Percentiles rank a stretch among this genome's conserved stretches.
phyloP scores from a whole-genome alignment of 1,140 invertebrate species.

The Drosophila ficusphila region DNA sequence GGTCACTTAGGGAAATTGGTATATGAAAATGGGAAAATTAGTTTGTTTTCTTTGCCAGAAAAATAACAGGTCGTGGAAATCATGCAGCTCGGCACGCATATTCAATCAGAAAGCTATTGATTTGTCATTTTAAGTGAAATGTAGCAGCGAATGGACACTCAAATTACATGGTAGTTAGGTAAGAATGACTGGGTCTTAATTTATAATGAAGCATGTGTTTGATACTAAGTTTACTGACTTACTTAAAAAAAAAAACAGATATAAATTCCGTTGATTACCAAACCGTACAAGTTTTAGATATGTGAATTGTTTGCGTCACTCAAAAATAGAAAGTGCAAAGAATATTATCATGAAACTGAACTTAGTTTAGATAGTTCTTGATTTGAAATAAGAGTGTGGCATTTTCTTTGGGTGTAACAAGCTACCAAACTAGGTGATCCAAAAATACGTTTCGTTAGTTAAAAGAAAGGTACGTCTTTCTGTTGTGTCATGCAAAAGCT shows the following conservation, averaged over 20 bases:
- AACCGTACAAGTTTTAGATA: too few relatives aligned
- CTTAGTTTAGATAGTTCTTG: too few relatives aligned
- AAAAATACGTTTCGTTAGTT: neutral
- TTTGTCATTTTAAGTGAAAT: neutral
- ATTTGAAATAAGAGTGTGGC: too few relatives aligned
- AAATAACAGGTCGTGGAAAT: neutral
- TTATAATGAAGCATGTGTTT: too few relatives aligned
- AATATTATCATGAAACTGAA: too few relatives aligned
- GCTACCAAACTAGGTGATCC: neutral
- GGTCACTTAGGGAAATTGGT: conserved; percentile 45
- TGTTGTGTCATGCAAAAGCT: conserved; percentile 29
- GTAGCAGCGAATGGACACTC: neutral
- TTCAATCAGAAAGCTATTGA: neutral
- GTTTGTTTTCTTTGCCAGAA: conserved; percentile 22
- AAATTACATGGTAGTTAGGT: neutral
- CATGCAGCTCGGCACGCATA: conserved; percentile 5
- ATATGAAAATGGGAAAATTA: conserved; percentile 44
- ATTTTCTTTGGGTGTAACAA: neutral
- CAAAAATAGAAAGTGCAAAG: too few relatives aligned
- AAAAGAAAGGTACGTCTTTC: neutral
- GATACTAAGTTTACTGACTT: too few relatives aligned
- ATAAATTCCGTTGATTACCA: too few relatives aligned
- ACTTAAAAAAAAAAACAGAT: too few relatives aligned
- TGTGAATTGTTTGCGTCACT: too few relatives aligned
- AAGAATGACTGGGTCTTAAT: too few relatives aligned